Evolutionary conservation across 1,140 invertebrate genomes (phyloP).

Genomic region (Capitella teleta): DNA sequence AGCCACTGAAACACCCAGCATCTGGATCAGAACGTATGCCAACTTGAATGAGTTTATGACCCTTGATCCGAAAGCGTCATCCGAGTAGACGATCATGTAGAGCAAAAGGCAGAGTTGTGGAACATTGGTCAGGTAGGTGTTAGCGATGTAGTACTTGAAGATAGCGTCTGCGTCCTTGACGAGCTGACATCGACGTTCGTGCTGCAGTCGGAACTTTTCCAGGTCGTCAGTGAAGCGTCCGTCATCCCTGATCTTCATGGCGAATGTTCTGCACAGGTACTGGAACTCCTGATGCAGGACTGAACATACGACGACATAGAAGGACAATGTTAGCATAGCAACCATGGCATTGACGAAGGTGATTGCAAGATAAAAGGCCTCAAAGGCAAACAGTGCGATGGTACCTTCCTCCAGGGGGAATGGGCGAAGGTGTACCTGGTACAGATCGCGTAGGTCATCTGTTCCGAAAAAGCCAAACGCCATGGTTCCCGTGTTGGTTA

Average conservation of each 20-base stretch:
- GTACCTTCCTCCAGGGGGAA: not conserved
- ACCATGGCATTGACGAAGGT: not conserved
- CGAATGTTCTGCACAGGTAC: slow-evolving; percentile 3
- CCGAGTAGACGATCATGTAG: slow-evolving; percentile 1
- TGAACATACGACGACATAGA: slow-evolving; percentile 3
- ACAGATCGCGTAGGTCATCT: not conserved
- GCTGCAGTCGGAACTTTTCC: slow-evolving; percentile 1
- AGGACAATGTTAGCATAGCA: not conserved
- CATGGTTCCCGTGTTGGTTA: not conserved
- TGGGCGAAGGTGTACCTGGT: not conserved
- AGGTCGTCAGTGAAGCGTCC: slow-evolving; percentile 6
- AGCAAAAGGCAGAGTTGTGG: slow-evolving; percentile 2
- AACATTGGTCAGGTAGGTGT: slow-evolving; percentile 4
- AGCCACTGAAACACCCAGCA: slow-evolving; percentile 2
- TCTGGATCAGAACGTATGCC: not conserved
- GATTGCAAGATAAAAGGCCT: not conserved
- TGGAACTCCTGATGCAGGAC: slow-evolving; percentile 5
- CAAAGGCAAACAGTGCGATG: not conserved
- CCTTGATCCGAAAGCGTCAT: not conserved
- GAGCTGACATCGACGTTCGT: not conserved
- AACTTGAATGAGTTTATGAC: not conserved
- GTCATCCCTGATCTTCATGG: slow-evolving; percentile 4
- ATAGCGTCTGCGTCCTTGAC: not conserved
- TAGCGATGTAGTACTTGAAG: slow-evolving; percentile 6
- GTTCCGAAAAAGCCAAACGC: not conserved